Base-by-base conservation (phyloP, 2,888 invertebrate species). In the Beris morrisii region DNA sequence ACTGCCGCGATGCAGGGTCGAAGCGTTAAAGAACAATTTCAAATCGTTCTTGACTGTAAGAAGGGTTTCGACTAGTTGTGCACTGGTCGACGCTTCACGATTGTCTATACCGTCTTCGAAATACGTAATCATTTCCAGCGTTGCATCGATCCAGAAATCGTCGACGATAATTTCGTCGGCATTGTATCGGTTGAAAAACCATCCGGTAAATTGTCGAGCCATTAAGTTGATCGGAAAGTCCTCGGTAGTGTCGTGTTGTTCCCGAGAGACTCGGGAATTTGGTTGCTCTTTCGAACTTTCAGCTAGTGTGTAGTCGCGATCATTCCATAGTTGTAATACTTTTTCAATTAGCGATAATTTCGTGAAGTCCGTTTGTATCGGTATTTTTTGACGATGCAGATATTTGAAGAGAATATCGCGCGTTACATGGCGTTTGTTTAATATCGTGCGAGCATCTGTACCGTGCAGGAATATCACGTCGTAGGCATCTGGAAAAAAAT, bases 21-120 rank as follows among this genome's bases (percentile, higher is more conserved):
- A 88, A 0, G 87, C 86, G 77, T 87, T 86, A 71, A 88, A 87
- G 71, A 76, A 81, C 50, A 86, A 77, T 52, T 81, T 78, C 72
- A 84, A 81, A 52, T 82, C 77, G 3, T 73, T 66, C 68, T 81
- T 82, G 0, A 81, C 75, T 46, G 73, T 72, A n/a, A 74, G 71
- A 4, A 86, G 73, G 1, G 76, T 72, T 44, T 78, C 70, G 1
- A 82, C 76, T 12, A 84, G 77, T 0, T 73, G 69, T 5, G 54
- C 64, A 0, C 74, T 74, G 9, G 73, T 69, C 1, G 45, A 15
- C 52, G 73, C 74, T 3, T 73, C 64, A 31, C 74, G 32, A n/a
- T 76, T 75, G 0, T 70, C 72, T 65, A 75, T 74, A 38, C 70
- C 73, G 4, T 75, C 75, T 4, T 73, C 69, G 22, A 66, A 50